Percentiles rank a stretch among this genome's conserved stretches.
Evolutionary conservation across 2,797 vertebrate species (phyloP).

Genomic region (Eidolon dupreanum): DNA sequence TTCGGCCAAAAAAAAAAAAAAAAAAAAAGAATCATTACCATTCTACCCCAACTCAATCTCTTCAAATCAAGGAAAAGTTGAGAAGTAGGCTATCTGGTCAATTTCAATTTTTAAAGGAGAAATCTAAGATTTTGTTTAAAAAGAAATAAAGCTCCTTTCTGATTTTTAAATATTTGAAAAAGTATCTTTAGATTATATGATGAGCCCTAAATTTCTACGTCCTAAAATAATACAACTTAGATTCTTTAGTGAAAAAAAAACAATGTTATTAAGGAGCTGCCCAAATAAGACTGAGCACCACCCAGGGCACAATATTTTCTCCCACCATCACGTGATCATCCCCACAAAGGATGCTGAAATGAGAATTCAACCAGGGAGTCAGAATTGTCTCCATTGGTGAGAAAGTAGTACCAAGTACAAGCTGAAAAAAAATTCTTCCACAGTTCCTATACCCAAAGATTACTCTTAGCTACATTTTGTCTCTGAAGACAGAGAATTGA

Average conservation of each 20-base stretch:
- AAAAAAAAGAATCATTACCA: background rate
- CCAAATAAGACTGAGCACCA: background rate
- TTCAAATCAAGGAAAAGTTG: background rate
- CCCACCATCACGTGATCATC: background rate
- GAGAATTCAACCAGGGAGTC: background rate
- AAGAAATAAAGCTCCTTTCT: background rate
- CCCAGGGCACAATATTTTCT: background rate
- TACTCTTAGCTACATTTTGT: conserved; percentile 62
- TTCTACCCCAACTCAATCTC: background rate
- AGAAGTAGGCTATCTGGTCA: background rate
- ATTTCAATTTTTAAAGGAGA: background rate
- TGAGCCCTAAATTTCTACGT: background rate
- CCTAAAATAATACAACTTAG: background rate
- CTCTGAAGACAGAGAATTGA: conserved; percentile 66
- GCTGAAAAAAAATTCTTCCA: conserved; percentile 38
- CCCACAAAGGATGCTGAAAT: conserved; percentile 6
- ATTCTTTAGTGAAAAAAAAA: background rate
- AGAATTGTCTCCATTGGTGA: conserved; percentile 23
- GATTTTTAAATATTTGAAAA: conserved; percentile 27
- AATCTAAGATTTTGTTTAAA: background rate
- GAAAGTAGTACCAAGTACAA: conserved; percentile 43
- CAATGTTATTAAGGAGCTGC: background rate
- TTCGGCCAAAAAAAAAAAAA: background rate
- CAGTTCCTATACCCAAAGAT: conserved; percentile 68
- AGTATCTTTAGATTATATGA: background rate